Evolutionary conservation across 2,113 vertebrate species (phyloP), one percentile per base, ranked within the genome.

Genomic region (Melanotaenia duboulayi): DNA sequence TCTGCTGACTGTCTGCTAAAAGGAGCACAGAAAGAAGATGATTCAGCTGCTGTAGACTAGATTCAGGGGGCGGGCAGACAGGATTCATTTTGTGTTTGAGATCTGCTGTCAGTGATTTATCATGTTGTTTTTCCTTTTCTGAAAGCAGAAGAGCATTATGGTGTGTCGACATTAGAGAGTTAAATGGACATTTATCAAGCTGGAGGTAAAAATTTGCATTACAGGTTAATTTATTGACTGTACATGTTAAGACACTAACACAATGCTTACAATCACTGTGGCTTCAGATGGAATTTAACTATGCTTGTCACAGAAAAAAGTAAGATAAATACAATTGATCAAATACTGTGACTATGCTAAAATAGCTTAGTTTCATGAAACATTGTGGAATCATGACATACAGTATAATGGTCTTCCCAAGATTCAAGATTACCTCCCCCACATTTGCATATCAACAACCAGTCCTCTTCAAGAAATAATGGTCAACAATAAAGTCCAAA

Each of bases 91-190:
- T 73, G 72, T 74, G 17, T 65, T 51, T 50, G 75, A 71, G 58
- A 87, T 81, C 69, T 66, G 54, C 78, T 67, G 42, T 60, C 81
- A 56, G 20, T 83, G 82, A 87, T 88, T 89, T 84, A 87, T 85
- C 44, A 57, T 74, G 67, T 78, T 84, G 74, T 82, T 83, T 88
- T 86, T 32, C 55, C 62, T 73, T 82, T 70, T 84, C 67, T 76
- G 22, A 74, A 76, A 72, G 59, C 73, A 65, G 22, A 39, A 12
- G 56, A 48, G 19, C 46, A 62, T 81, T 49, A 35, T 63, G 65
- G 61, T 54, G 73, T 35, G 52, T 76, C 59, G 46, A 54, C 64
- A 74, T 77, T 72, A 52, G 23, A 61, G 12, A 54, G 57, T 59
- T 49, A 22, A 37, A 20, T 50, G 62, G 39, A 73, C 71, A 59